Conservation (phyloP, 37 sponge, comb jelly and placozoan genomes). For the Cliona cf. orientalis region DNA sequence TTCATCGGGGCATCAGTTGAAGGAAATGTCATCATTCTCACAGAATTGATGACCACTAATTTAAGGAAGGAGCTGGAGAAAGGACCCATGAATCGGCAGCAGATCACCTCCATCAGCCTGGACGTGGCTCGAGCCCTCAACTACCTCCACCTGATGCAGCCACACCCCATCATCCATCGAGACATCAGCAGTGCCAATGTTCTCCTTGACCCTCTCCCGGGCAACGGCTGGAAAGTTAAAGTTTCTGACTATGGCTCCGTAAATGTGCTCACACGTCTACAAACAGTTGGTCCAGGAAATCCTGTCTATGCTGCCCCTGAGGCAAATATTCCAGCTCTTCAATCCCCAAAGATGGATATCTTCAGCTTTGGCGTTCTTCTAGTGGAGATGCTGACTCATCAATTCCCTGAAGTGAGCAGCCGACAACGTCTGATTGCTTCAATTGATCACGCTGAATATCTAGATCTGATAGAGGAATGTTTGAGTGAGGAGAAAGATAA, state of each 20-base stretch:
- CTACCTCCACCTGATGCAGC: slow-evolving; percentile 69
- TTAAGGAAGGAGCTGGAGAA: slow-evolving; percentile 25
- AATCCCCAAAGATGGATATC: too few species aligned
- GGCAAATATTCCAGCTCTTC: slow-evolving; percentile 15
- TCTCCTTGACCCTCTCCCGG: slow-evolving; percentile 42
- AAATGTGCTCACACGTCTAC: slow-evolving; percentile 28
- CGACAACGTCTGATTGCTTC: background rate
- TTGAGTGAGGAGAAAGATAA: background rate
- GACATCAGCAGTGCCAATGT: slow-evolving; percentile 83
- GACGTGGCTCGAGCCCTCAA: slow-evolving; percentile 62
- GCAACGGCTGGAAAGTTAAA: slow-evolving; percentile 62
- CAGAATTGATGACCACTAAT: slow-evolving; percentile 76
- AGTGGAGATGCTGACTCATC: slow-evolving; percentile 16
- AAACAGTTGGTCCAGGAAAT: background rate
- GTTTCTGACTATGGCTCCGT: slow-evolving; percentile 74
- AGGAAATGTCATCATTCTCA: slow-evolving; percentile 45
- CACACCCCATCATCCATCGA: slow-evolving; percentile 79
- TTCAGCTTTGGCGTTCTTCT: slow-evolving; percentile 48
- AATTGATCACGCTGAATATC: background rate
- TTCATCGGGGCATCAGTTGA: slow-evolving; percentile 69
- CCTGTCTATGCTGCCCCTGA: slow-evolving; percentile 46
- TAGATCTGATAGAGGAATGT: slow-evolving; percentile 4
- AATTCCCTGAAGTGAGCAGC: background rate
- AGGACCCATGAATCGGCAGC: slow-evolving; percentile 12
- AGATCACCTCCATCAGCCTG: slow-evolving; percentile 29